Conservation (phyloP, 2,888 invertebrate species). For the Xanthorhoe spadicearia region DNA sequence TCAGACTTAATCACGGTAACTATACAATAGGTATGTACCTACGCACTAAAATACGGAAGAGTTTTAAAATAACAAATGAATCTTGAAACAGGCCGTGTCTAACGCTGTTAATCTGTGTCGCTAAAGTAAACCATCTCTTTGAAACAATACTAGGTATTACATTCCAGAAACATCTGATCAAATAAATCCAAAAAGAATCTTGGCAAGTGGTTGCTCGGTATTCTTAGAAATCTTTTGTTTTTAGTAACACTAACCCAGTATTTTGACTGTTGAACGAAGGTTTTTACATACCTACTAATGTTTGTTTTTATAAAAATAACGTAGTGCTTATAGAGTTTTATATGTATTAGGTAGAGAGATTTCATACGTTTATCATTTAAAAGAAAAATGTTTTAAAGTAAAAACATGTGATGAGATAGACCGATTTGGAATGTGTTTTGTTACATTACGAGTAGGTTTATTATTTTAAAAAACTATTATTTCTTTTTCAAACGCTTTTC, state of each 20-base stretch:
- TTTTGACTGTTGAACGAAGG: conserved; percentile 15
- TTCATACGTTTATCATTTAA: too few species aligned
- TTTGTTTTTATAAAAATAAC: not conserved
- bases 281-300: not conserved
- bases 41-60: not conserved
- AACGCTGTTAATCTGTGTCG: conserved; percentile 52
- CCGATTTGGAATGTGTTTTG: too few species aligned
- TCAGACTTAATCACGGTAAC: too few species aligned
- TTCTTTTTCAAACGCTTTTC: conserved; percentile 1
- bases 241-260: conserved; percentile 10
- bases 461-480: not conserved
- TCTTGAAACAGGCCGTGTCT: conserved; percentile 47
- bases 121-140: conserved; percentile 53
- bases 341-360: too few species aligned
- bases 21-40: too few species aligned
- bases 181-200: conserved; percentile 74
- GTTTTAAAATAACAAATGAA: conserved; percentile 43
- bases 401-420: too few species aligned
- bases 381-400: too few species aligned
- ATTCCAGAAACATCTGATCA: conserved; percentile 74
- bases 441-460: too few species aligned
- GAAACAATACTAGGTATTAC: conserved; percentile 53
- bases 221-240: conserved; percentile 53
- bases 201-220: conserved; percentile 36
- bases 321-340: too few species aligned